phyloP scores from a whole-genome alignment of 1,140 invertebrate species.

The Heliconius congener region DNA sequence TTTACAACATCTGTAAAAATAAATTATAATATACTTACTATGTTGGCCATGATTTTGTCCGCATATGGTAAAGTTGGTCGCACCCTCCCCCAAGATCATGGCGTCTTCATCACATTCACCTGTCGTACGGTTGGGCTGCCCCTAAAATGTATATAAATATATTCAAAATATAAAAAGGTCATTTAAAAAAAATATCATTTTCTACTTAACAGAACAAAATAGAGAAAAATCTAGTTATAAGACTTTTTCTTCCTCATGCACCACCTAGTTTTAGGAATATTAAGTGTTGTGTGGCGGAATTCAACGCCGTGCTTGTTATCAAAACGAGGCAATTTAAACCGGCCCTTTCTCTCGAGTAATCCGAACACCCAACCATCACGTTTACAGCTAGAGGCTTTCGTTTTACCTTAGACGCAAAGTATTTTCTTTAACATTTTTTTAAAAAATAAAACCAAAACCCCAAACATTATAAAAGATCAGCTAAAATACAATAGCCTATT shows the following conservation, averaged over 20 bases:
- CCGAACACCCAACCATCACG: neutral
- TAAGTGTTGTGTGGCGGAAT: neutral
- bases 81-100: slow-evolving; percentile 84
- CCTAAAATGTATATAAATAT: slow-evolving; percentile 72
- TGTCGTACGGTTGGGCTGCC: slow-evolving; percentile 89
- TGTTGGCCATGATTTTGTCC: slow-evolving; percentile 93
- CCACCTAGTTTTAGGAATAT: neutral
- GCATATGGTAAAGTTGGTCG: slow-evolving; percentile 85
- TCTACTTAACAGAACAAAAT: no score
- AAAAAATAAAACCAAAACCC: neutral
- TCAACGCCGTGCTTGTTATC: no score
- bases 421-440: no score
- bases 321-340: no score
- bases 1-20: no score
- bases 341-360: neutral
- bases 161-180: no score
- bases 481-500: neutral
- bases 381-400: neutral
- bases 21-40: slow-evolving; percentile 80
- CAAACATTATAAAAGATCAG: neutral
- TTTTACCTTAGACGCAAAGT: no score
- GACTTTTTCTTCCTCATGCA: no score
- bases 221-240: no score
- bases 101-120: slow-evolving; percentile 89
- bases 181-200: no score